Conservation (phyloP, 2,888 invertebrate species). For the Stenichneumon culpator region DNA sequence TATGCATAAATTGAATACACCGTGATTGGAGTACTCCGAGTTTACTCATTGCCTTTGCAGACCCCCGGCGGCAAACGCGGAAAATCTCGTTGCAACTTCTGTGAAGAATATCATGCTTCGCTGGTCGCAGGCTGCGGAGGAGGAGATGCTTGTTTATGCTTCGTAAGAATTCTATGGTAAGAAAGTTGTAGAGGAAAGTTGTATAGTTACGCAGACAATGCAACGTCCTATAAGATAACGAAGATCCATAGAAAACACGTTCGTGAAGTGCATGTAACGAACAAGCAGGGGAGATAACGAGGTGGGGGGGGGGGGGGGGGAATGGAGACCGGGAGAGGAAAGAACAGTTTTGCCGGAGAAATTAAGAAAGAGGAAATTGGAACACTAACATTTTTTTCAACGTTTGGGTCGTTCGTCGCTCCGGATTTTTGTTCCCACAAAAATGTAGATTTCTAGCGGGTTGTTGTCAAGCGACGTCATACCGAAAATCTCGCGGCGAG, state of each 20-base stretch:
- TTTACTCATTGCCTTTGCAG: not conserved
- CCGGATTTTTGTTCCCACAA: no score
- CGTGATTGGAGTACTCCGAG: not conserved
- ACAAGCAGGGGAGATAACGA: not conserved
- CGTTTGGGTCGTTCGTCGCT: no score
- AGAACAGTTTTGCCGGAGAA: not conserved
- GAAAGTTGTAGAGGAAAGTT: slow-evolving; percentile 12
- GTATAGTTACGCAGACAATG: slow-evolving; percentile 30
- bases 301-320: no score
- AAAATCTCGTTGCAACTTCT: slow-evolving; percentile 8
- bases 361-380: not conserved
- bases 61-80: not conserved
- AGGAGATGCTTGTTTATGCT: not conserved
- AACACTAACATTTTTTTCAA: not conserved
- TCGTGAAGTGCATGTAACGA: slow-evolving; percentile 7
- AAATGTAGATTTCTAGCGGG: no score
- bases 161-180: slow-evolving; percentile 12
- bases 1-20: slow-evolving; percentile 18
- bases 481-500: no score
- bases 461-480: no score
- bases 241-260: slow-evolving; percentile 26
- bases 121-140: not conserved
- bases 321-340: slow-evolving; percentile 4
- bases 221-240: slow-evolving; percentile 53
- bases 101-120: not conserved